Evolutionary conservation across 2,797 vertebrate species (phyloP).

Genomic region (Semotilus atromaculatus): DNA sequence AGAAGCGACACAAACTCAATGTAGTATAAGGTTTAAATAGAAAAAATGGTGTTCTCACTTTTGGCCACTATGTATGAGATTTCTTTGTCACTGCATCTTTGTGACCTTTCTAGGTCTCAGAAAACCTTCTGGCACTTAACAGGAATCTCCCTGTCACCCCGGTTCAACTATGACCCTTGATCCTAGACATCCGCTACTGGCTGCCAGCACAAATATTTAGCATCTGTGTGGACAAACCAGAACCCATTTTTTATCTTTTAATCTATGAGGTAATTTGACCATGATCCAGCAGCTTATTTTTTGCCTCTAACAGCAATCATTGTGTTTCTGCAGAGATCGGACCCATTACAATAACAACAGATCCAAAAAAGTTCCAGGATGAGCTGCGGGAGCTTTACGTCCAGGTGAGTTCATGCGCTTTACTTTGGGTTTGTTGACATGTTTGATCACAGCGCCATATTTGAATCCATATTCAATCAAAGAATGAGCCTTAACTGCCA

Average conservation of each 20-base stretch:
- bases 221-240: constrained; percentile 50
- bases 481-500: not conserved
- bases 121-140: constrained; percentile 47
- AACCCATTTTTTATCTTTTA: constrained; percentile 61
- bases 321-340: constrained; percentile 87
- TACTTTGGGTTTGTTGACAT: not conserved
- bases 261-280: constrained; percentile 52
- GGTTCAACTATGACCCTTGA: constrained; percentile 67
- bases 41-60: not conserved
- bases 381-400: constrained; percentile 97
- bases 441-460: not conserved
- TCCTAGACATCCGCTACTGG: constrained; percentile 60
- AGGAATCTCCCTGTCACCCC: constrained; percentile 56
- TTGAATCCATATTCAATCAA: constrained; percentile 15
- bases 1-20: not conserved
- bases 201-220: constrained; percentile 72
- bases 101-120: not conserved
- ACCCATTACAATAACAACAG: constrained; percentile 97
- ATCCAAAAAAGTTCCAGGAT: constrained; percentile 97
- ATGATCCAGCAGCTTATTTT: constrained; percentile 21
- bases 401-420: constrained; percentile 84
- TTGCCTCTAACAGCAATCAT: constrained; percentile 56
- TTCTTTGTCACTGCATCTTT: not conserved
- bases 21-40: not conserved
- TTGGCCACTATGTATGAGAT: not conserved